phyloP scores from a whole-genome alignment of 2,888 invertebrate species.

The Panzeria rudis region DNA sequence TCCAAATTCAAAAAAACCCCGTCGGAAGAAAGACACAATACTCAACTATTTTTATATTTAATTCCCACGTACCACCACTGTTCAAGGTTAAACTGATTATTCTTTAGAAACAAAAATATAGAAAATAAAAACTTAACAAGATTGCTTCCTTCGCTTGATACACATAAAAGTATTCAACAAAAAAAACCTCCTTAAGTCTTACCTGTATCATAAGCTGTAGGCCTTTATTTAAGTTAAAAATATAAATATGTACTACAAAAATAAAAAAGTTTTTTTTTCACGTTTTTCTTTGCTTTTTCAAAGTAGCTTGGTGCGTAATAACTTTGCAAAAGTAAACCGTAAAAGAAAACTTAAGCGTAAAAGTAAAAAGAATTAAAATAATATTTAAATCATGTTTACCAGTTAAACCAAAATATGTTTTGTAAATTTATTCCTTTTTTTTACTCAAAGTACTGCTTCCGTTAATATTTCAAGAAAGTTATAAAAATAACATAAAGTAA shows the following conservation, averaged over 20 bases:
- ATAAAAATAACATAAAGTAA: not conserved
- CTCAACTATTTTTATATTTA: not conserved
- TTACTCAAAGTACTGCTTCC: conserved; percentile 32
- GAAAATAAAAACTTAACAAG: conserved; percentile 13
- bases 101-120: conserved; percentile 12
- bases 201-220: conserved; percentile 36
- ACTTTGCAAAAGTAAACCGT: conserved; percentile 34
- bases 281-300: not conserved
- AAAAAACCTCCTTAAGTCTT: conserved; percentile 1
- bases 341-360: conserved; percentile 24
- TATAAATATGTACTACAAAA: not conserved
- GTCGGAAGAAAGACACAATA: too few species aligned
- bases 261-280: conserved; percentile 23
- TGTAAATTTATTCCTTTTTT: conserved; percentile 55
- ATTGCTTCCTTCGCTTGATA: conserved; percentile 10
- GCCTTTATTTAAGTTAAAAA: conserved; percentile 14
- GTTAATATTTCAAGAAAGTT: conserved; percentile 12
- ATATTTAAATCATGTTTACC: conserved; percentile 66
- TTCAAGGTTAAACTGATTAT: conserved; percentile 16
- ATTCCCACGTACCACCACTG: not conserved
- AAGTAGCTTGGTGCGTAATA: conserved; percentile 14
- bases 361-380: conserved; percentile 26
- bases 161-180: not conserved
- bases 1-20: too few species aligned
- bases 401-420: conserved; percentile 59